Conservation (phyloP, 2,113 vertebrate species). For the Gavialis gangeticus region DNA sequence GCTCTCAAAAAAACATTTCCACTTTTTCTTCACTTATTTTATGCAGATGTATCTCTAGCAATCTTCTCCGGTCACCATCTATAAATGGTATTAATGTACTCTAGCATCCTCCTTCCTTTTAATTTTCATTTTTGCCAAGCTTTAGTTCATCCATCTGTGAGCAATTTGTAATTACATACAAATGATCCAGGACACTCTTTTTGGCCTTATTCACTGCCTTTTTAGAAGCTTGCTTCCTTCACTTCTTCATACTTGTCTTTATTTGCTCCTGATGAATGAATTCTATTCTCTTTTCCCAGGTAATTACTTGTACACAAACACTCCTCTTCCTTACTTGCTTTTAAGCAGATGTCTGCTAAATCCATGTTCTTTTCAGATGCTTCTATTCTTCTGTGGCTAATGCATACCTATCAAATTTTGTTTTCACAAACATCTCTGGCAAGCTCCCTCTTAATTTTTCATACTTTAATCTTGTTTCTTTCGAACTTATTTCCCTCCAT, state of each 20-base stretch:
- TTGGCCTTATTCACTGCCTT: not conserved
- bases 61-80: not conserved
- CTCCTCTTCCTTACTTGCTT: not conserved
- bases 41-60: not conserved
- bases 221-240: not conserved
- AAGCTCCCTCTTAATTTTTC: not conserved
- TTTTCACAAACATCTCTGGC: not conserved
- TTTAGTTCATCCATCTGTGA: not conserved
- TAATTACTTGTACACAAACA: not conserved
- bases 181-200: not conserved
- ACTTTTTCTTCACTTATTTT: not conserved
- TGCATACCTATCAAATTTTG: not conserved
- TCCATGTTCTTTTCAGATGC: not conserved
- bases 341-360: constrained; percentile 13
- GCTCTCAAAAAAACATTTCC: constrained; percentile 21
- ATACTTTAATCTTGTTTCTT: constrained; percentile 19
- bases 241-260: not conserved
- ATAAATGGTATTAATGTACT: not conserved
- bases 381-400: not conserved
- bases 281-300: not conserved
- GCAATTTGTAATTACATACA: not conserved
- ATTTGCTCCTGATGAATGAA: not conserved
- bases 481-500: not conserved
- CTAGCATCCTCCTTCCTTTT: not conserved
- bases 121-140: not conserved